Evolutionary conservation across 1,140 invertebrate species (phyloP), one percentile per base, ranked within the genome.

Genomic region (Penaeus vannamei): DNA sequence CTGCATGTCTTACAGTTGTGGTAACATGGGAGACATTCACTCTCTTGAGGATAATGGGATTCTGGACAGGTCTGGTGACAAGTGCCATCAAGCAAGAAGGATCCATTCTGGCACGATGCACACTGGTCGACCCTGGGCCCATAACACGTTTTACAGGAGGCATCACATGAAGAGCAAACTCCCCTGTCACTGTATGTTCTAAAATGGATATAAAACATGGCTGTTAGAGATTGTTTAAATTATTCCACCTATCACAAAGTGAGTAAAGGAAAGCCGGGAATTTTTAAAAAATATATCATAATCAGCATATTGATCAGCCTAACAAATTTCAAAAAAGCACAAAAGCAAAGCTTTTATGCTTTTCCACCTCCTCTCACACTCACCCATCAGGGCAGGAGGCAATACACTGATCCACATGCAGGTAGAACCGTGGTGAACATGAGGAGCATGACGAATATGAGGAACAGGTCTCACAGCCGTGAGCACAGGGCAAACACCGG

Each of bases 161-260:
- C 93, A 92, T 97, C 96, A 93, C 97, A 98, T 91, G 96, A 95
- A 72, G 95, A 94, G 92, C 97, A 98, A 32, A 95, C 94, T 36
- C 96, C 96, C 26, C 96, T 94, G 92, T 97, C 96, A 90, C 96
- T 97, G 93, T 97, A 97, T 93, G 96, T 97, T 46, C 97, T 97
- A 84, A 91, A 92, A 92, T 17, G 87, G 22, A 80, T 83, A 87
- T 22, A 29, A 81, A 86, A 46, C 77, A 59, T 89, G 64, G 32
- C n/a, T 29, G 32, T 84, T 42, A 89, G 72, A 23, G 53, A 53
- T 53, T 53, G 2, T 12, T 12, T 53, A 53, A 53, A 53, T 53
- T 53, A 53, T 42, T 42, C 36, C 36, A 42, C 36, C 36, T 42
- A 42, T 42, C 36, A 42, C 36, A 42, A 42, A 42, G 8, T 42